A percentile compares a stretch with the other conserved stretches of the same genome.
Conservation (phyloP, 2,113 vertebrate species). For the Hippocampus mohnikei region DNA sequence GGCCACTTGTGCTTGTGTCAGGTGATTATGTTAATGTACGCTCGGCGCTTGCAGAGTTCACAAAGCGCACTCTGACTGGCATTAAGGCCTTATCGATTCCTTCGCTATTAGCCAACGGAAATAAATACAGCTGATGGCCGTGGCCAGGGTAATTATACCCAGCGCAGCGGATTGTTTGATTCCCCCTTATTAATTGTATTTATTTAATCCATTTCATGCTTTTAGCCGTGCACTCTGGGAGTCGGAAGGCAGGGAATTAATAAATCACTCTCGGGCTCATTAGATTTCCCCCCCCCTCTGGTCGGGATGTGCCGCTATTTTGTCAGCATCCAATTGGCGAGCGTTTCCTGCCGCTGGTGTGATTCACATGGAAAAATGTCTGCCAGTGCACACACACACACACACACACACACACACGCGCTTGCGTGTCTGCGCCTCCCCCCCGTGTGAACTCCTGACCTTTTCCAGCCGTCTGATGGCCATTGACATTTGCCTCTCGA, state of each 20-base stretch:
- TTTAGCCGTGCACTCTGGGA: constrained; percentile 76
- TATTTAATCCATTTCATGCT: constrained; percentile 81
- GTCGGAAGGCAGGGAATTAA: constrained; percentile 64
- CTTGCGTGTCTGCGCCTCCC: constrained; percentile 27
- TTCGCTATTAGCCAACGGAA: constrained; percentile 72
- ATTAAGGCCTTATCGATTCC: constrained; percentile 75
- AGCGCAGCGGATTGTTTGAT: constrained; percentile 76
- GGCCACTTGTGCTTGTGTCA: constrained; percentile 50
- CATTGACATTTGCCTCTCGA: constrained; percentile 75
- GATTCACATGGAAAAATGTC: constrained; percentile 61
- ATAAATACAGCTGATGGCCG: constrained; percentile 76
- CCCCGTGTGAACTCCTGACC: constrained; percentile 74
- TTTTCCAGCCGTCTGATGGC: constrained; percentile 67
- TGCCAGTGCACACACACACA: constrained; percentile 20
- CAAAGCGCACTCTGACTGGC: constrained; percentile 59
- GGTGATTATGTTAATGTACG: constrained; percentile 63
- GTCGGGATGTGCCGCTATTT: constrained; percentile 68
- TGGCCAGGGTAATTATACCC: constrained; percentile 75
- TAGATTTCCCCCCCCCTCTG: constrained; percentile 71
- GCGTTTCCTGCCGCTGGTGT: constrained; percentile 57
- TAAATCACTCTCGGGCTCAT: constrained; percentile 78
- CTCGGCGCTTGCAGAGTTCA: constrained; percentile 53
- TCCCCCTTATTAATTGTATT: constrained; percentile 80
- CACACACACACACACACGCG: constrained; percentile 5
- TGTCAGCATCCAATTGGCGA: constrained; percentile 62